Evolutionary conservation across 2,888 invertebrate genomes (phyloP), one percentile per base, ranked within the genome.

Genomic region (Julus scanicus): DNA sequence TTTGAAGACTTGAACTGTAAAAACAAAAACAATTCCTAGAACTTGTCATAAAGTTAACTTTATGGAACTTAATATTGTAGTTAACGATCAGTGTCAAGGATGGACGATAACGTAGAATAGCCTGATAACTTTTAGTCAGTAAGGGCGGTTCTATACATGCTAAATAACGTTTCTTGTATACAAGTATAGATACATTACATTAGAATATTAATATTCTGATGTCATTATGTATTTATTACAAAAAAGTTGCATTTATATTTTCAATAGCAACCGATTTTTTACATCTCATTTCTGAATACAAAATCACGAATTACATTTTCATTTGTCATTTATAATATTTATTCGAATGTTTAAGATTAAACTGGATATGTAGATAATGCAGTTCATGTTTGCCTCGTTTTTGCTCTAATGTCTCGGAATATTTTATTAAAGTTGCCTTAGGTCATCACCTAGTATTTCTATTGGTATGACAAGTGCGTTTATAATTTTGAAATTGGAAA

Each of bases 401-500:
- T 80, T 80, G 37, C 37, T 80, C 37, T 80, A 13, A 80, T 37
- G 8, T 37, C 4, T 80, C 37, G 5, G 5, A 2, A 17, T 13
- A 20, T 80, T 80, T 80, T 80, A 80, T 37, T 80, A 80, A 29
- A 80, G 0, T 80, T 13, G 2, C 13, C 37, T 3, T 1, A 20
- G 63, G 63, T 71, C 20, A 71, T 9, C 63, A 71, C 20, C n/a
- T 71, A n/a, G n/a, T n/a, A 2, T 20, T 20, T 3, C 8, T 71
- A 71, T 20, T 71, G 29, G 11, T 71, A 71, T 5, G 71, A 29
- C 17, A 63, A 17, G 17, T 4, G 63, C n/a, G n/a, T 63, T 63
- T 63, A 8, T 63, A 63, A 17, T 71, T 71, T 71, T 71, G 8
- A 71, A 71, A 71, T 71, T 71, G 71, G 29, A 71, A 71, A 71